Percentiles rank a stretch among this genome's conserved stretches.
These are phyloP conservation scores for Sphaerophoria taeniata DNA, from an alignment of 2,888 invertebrate genomes.

Conservation along the genomic window DNA sequence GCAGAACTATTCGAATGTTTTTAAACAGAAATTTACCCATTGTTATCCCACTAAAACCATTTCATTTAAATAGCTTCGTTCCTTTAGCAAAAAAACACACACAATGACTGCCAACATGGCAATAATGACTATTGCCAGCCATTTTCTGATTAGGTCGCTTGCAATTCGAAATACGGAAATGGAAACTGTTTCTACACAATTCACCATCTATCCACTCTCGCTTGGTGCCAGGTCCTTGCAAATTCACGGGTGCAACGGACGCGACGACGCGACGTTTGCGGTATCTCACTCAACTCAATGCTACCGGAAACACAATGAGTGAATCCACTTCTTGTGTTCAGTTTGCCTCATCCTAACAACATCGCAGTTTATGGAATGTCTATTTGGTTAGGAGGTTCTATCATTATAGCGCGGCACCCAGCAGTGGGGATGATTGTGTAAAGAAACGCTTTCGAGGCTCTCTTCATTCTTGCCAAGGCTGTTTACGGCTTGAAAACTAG, in stretches of 20 bases:
- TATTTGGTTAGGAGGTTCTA: not conserved
- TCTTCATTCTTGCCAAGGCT: constrained; percentile 46
- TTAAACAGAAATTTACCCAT: constrained; percentile 12
- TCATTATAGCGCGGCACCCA: too few relatives aligned
- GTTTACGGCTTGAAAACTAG: constrained; percentile 16
- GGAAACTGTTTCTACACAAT: constrained; percentile 48
- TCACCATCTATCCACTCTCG: constrained; percentile 44
- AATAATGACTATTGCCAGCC: too few relatives aligned
- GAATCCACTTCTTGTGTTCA: constrained; percentile 8
- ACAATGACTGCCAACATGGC: constrained; percentile 2
- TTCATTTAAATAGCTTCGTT: constrained; percentile 38
- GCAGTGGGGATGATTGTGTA: constrained; percentile 45
- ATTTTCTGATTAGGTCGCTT: constrained; percentile 37
- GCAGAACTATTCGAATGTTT: constrained; percentile 3
- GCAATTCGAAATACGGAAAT: constrained; percentile 46
- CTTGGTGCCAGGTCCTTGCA: constrained; percentile 20
- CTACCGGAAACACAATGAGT: constrained; percentile 38
- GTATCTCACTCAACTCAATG: constrained; percentile 17
- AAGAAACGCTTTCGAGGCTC: constrained; percentile 45
- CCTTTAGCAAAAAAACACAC: not conserved
- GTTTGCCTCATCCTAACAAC: not conserved
- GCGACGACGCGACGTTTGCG: not conserved
- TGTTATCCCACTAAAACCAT: constrained; percentile 33
- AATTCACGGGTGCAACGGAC: constrained; percentile 3
- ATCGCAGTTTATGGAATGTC: not conserved